phyloP scores from a whole-genome alignment of 2,888 invertebrate species.

The Ennomos fuscantarius region DNA sequence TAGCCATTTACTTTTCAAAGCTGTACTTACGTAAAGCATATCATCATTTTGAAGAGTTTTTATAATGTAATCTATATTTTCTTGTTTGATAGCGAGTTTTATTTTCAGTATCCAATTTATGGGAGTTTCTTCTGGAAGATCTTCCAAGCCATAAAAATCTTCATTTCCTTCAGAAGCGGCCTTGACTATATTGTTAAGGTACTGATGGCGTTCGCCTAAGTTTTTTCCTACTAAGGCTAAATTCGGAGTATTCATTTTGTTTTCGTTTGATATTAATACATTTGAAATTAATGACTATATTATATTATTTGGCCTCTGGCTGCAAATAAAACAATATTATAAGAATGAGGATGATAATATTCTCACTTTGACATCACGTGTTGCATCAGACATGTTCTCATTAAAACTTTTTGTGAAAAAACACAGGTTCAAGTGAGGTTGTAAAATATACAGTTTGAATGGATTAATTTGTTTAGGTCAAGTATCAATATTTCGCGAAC shows the following conservation, averaged over 20 bases:
- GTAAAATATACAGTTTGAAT: too few relatives aligned
- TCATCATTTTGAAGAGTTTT: conserved; percentile 62
- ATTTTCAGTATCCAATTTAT: conserved; percentile 67
- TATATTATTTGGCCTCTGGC: too few relatives aligned
- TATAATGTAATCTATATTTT: conserved; percentile 58
- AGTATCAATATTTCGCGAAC: too few relatives aligned
- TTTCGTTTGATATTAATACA: too few relatives aligned
- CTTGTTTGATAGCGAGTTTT: conserved; percentile 60
- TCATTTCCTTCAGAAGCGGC: conserved; percentile 29
- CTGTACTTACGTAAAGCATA: conserved; percentile 66
- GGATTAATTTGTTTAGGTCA: too few relatives aligned
- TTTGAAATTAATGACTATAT: too few relatives aligned
- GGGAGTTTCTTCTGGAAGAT: conserved; percentile 48
- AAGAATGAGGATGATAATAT: too few relatives aligned
- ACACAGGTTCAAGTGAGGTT: too few relatives aligned
- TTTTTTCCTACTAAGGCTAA: conserved; percentile 52
- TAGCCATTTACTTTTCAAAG: conserved; percentile 64
- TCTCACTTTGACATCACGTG: too few relatives aligned
- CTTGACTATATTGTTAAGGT: conserved; percentile 54
- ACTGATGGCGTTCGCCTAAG: conserved; percentile 56
- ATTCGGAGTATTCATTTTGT: conserved; percentile 40
- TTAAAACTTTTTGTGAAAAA: too few relatives aligned
- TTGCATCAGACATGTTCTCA: too few relatives aligned
- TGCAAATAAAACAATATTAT: too few relatives aligned
- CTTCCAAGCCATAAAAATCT: conserved; percentile 17